Evolutionary conservation across 2,888 invertebrate species (phyloP), one percentile per base, ranked within the genome.

Genomic region (Macaria notata): DNA sequence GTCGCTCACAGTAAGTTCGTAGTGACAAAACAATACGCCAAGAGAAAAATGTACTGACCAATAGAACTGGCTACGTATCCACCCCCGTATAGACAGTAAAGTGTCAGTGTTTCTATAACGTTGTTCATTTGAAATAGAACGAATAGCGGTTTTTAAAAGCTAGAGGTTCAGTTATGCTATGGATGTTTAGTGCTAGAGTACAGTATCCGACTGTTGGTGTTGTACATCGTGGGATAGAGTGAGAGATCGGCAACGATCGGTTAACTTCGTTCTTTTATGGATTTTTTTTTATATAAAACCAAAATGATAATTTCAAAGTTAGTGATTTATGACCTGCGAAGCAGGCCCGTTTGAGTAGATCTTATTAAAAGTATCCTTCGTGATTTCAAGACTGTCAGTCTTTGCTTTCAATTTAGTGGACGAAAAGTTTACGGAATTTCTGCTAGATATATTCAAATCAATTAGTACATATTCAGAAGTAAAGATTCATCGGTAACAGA

Each of bases 1-100:
- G 84, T 88, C 79, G 92, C 92, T 78, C 91, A 90, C 91, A 92
- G 92, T 92, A 92, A 92, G 92, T 91, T 78, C 78, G 84, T 90
- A 90, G 89, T 71, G 59, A 57, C 53, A 53, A 63, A 59, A 41
- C 36, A 30, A 52, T 43, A 38, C 39, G 8, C 19, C 48, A 61
- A 54, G 58, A 60, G 48, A 54, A 42, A 19, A 38, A 66, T 41
- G 31, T 55, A 49, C 38, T 31, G 41, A 52, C 64, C 19, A 19
- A 66, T 71, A 73, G 72, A 68, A 19, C 69, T 73, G 68, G 71
- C 72, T 70, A 71, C 70, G 64, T 1, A 63, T 56, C 49, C 53
- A 62, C 58, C 64, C 47, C 61, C 60, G 57, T 65, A 63, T 68
- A 69, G 70, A 70, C 68, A 63, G 73, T 72, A 70, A 36, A 36